phyloP scores from a whole-genome alignment of 35 echinoderm and acorn worm genomes.

The Strongylocentrotus purpuratus region DNA sequence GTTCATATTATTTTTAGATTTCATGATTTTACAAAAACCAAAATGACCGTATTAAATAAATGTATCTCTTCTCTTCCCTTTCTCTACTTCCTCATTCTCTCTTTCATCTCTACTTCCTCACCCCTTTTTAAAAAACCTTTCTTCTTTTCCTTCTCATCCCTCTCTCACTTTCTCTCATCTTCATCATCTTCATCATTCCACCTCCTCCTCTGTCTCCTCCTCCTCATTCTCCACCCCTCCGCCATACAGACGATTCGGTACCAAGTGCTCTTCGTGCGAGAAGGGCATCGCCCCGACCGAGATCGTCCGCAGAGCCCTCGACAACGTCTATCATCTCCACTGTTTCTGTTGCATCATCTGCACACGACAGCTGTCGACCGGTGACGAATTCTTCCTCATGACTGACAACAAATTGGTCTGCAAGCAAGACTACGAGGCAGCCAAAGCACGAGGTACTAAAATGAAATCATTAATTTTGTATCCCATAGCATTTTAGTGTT shows the following conservation, averaged over 20 bases:
- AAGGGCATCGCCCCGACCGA: slow-evolving; percentile 94
- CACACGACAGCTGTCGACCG: slow-evolving; percentile 86
- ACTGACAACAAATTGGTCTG: slow-evolving; percentile 94
- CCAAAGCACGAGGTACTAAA: slow-evolving; percentile 82
- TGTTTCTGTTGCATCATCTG: slow-evolving; percentile 96
- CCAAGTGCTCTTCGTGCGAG: slow-evolving; percentile 95
- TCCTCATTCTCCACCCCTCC: not conserved
- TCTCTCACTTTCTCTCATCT: not conserved
- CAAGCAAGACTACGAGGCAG: slow-evolving; percentile 95
- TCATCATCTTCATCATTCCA: not conserved
- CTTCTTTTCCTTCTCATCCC: not conserved
- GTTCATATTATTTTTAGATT: too few species aligned
- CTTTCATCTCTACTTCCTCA: not conserved
- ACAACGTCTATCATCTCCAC: slow-evolving; percentile 97
- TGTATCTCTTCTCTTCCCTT: too few species aligned
- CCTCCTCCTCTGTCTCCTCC: too few species aligned
- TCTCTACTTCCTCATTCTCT: not conserved
- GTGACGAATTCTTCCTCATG: slow-evolving; percentile 97
- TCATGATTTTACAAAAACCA: too few species aligned
- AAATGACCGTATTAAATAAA: too few species aligned
- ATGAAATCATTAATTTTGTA: not conserved
- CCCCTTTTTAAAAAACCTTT: too few species aligned
- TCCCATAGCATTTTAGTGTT: too few species aligned
- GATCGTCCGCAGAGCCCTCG: slow-evolving; percentile 88
- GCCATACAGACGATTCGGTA: slow-evolving; percentile 80